phyloP scores from a whole-genome alignment of 1,140 invertebrate genomes.

The Drosophila mayri region DNA sequence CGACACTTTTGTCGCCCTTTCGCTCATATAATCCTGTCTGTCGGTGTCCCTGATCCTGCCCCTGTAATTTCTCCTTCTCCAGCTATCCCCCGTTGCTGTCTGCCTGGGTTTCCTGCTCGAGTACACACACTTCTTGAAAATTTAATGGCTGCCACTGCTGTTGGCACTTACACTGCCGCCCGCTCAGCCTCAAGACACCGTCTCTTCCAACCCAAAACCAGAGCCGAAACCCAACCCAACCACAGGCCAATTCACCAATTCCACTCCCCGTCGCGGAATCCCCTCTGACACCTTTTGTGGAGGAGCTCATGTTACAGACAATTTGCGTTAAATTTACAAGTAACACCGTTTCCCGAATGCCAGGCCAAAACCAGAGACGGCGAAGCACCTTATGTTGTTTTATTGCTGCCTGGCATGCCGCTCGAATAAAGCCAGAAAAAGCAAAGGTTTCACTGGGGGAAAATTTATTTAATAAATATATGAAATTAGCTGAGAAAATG shows the following conservation, averaged over 20 bases:
- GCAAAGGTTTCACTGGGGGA: conserved; percentile 16
- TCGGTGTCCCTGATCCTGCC: conserved; percentile 5
- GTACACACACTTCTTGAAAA: conserved; percentile 70
- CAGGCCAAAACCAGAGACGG: conserved; percentile 43
- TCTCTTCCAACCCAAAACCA: background rate
- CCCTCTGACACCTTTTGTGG: conserved; percentile 51
- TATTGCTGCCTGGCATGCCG: conserved; percentile 42
- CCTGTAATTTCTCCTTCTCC: background rate
- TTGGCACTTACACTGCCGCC: conserved; percentile 54
- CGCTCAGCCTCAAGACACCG: background rate
- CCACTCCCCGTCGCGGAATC: background rate
- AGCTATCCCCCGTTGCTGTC: conserved; percentile 34
- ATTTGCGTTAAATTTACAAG: conserved; percentile 83
- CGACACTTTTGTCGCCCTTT: conserved; percentile 64
- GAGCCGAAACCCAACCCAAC: conserved; percentile 24
- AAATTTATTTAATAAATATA: background rate
- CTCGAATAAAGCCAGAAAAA: conserved; percentile 18
- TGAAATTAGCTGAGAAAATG: background rate
- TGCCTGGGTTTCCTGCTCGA: conserved; percentile 45
- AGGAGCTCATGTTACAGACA: conserved; percentile 78
- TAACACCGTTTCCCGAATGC: conserved; percentile 65
- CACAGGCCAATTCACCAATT: conserved; percentile 25
- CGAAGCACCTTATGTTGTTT: conserved; percentile 47
- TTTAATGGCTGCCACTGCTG: conserved; percentile 76
- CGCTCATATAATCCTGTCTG: conserved; percentile 43